Evolutionary conservation across 2,113 vertebrate genomes (phyloP).

Genomic region (Limanda limanda): DNA sequence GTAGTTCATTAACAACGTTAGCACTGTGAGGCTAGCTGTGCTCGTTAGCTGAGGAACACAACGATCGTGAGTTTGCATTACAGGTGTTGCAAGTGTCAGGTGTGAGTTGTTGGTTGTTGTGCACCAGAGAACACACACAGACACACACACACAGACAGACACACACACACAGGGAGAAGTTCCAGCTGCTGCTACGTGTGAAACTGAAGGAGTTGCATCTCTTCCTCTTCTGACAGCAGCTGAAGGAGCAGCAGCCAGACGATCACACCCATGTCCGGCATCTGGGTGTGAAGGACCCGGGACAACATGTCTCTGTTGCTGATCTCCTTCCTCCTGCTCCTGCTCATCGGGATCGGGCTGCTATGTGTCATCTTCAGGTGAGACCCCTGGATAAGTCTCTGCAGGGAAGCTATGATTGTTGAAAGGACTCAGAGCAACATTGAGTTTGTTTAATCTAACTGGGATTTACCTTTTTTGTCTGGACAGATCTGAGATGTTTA

Average conservation of each 20-base stretch:
- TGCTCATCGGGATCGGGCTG: conserved; percentile 63
- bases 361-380: conserved; percentile 77
- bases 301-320: conserved; percentile 80
- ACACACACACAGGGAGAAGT: neutral
- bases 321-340: conserved; percentile 60
- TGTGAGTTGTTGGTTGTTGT: neutral
- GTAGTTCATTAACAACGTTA: conserved; percentile 39
- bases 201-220: conserved; percentile 9
- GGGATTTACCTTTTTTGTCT: neutral
- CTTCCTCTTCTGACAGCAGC: conserved; percentile 58
- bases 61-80: neutral
- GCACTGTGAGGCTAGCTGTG: conserved; percentile 27
- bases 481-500: too few relatives aligned
- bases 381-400: conserved; percentile 3
- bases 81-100: neutral
- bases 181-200: neutral
- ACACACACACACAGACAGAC: neutral
- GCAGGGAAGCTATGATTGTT: neutral
- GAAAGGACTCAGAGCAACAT: neutral
- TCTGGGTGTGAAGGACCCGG: conserved; percentile 66
- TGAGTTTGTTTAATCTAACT: neutral
- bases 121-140: too few relatives aligned
- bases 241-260: conserved; percentile 47
- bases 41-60: neutral
- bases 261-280: conserved; percentile 45